Percentiles rank a stretch among this genome's conserved stretches.
phyloP scores from a whole-genome alignment of 2,888 invertebrate genomes.

The Eilema caniola region DNA sequence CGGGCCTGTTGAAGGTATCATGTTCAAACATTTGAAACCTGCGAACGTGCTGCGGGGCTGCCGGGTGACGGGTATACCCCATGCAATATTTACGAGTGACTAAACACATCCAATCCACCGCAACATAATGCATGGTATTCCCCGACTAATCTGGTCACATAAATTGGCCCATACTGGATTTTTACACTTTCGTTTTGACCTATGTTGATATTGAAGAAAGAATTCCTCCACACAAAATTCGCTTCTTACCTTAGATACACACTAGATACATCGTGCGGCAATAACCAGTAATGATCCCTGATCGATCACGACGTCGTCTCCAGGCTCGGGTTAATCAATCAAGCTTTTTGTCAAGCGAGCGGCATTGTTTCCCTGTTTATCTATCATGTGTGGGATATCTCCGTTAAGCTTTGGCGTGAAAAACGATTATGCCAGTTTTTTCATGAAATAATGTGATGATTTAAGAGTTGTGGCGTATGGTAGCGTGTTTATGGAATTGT shows the following conservation, averaged over 20 bases:
- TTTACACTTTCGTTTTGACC: too few relatives aligned
- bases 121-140: too few relatives aligned
- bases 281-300: conserved; percentile 53
- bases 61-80: too few relatives aligned
- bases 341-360: conserved; percentile 61
- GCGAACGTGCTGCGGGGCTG: too few relatives aligned
- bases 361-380: conserved; percentile 54
- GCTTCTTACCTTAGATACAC: conserved; percentile 25
- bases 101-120: too few relatives aligned
- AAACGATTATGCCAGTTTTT: conserved; percentile 32
- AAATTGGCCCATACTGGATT: too few relatives aligned
- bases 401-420: conserved; percentile 45
- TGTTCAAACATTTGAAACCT: too few relatives aligned
- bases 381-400: conserved; percentile 35
- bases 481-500: too few relatives aligned
- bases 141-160: too few relatives aligned
- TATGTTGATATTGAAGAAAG: too few relatives aligned
- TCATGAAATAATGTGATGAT: conserved; percentile 11
- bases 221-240: not conserved
- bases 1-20: too few relatives aligned
- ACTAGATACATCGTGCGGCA: conserved; percentile 51
- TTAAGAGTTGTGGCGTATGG: conserved; percentile 3
- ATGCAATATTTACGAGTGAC: too few relatives aligned
- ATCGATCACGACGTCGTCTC: conserved; percentile 56
- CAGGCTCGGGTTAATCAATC: conserved; percentile 60